A percentile compares a stretch with the other conserved stretches of the same genome.
These are phyloP conservation scores for Strigamia maritima DNA, from an alignment of 2,888 invertebrate species.

Conservation along the genomic window DNA sequence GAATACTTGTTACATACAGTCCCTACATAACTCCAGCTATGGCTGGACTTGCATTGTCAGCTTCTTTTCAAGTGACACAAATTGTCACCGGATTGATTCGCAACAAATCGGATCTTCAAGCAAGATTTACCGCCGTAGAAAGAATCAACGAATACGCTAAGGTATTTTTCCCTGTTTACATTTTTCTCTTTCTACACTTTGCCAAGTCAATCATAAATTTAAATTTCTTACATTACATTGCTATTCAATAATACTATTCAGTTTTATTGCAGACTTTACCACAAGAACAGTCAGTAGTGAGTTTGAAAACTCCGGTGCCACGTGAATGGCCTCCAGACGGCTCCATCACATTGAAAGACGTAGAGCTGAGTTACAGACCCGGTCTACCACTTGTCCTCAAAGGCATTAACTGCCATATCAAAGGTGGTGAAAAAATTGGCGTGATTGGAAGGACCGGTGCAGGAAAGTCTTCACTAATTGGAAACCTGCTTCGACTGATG, in stretches of 20 bases:
- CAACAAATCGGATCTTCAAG: constrained; percentile 50
- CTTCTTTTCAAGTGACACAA: constrained; percentile 53
- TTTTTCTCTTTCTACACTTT: no score
- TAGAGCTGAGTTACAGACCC: constrained; percentile 52
- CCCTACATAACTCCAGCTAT: constrained; percentile 53
- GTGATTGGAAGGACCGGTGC: constrained; percentile 60
- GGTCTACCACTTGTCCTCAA: constrained; percentile 54
- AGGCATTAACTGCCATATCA: constrained; percentile 54
- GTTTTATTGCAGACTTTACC: constrained; percentile 46
- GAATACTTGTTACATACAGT: constrained; percentile 54
- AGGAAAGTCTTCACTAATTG: constrained; percentile 48
- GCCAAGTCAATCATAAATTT: no score
- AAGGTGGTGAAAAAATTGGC: constrained; percentile 57
- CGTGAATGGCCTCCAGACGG: constrained; percentile 52
- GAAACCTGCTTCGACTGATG: constrained; percentile 46
- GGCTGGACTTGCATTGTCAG: constrained; percentile 58
- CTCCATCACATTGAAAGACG: constrained; percentile 51
- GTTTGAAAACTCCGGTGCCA: constrained; percentile 45
- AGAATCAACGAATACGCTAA: constrained; percentile 53
- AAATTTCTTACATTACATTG: no score
- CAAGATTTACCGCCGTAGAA: constrained; percentile 55
- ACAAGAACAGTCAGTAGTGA: constrained; percentile 49
- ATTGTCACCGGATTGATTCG: constrained; percentile 49
- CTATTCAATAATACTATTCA: no score
- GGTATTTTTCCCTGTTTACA: no score